Evolutionary conservation across 2,797 vertebrate species (phyloP), one percentile per base, ranked within the genome.

Genomic region (Acanthopagrus latus): DNA sequence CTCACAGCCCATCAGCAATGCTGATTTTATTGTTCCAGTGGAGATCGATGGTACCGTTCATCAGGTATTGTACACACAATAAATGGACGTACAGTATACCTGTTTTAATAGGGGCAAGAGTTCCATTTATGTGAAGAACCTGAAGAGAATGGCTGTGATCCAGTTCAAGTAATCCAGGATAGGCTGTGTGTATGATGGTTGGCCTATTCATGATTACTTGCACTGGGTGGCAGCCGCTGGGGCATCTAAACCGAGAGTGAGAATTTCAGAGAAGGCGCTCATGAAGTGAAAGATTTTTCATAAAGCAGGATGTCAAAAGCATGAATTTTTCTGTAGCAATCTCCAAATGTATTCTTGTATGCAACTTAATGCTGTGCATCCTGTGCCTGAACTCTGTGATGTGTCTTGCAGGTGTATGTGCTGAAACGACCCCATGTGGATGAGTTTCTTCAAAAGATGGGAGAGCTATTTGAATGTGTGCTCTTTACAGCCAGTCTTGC

Each of bases 91-190:
- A 50, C 57, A 33, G 1, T 27, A 8, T 7, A 29, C 7, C 5
- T 17, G 51, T 55, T 67, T 67, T 29, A 5, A 29, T 20, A 25
- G 23, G 27, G n/a, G 2, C 4, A 27, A 33, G 3, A 65, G 16
- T 25, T 64, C 8, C 4, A 8, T 25, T 47, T 12, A 4, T 71
- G 62, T 29, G 76, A 78, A 51, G 76, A 80, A 51, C 76, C 63
- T 41, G 71, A 72, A 62, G 84, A 82, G 64, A 87, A 21, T 66
- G 92, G 95, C 95, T 93, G 95, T 95, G 91, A 95, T 97, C 96
- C 92, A 91, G 94, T 99, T 99, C 98, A 99, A 99, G 98, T 99
- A 99, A 99, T 98, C 98, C 98, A 99, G 98, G 98, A 99, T 99
- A 99, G 98, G 98, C 98, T 99, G 97, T 98, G 94, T 95, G 91